Conservation (phyloP, 1,140 invertebrate species). For the Eciton burchellii region DNA sequence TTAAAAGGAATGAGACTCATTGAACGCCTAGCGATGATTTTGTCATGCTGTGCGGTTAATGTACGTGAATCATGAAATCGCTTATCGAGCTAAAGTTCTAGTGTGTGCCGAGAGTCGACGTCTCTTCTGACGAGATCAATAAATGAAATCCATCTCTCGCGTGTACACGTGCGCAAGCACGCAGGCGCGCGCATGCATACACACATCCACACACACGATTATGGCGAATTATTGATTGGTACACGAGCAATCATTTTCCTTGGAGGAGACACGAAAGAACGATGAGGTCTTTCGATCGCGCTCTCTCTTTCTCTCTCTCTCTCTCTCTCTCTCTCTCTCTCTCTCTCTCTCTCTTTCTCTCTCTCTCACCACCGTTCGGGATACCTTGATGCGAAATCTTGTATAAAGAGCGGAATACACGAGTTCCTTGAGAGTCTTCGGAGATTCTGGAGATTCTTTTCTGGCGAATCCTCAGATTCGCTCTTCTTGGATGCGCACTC, state of each 20-base stretch:
- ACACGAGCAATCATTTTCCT: neutral
- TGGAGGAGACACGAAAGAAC: neutral
- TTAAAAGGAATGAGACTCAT: neutral
- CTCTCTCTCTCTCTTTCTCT: constrained; percentile 15
- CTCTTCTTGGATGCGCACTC: constrained; percentile 15
- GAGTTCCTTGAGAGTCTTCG: constrained; percentile 23
- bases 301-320: constrained; percentile 26
- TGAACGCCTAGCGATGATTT: neutral
- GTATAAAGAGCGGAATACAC: constrained; percentile 30
- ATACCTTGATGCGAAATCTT: constrained; percentile 19
- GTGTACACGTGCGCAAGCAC: too few species aligned
- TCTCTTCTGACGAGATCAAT: neutral
- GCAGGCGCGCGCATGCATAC: too few species aligned
- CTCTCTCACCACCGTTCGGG: constrained; percentile 37
- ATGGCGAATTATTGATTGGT: constrained; percentile 21
- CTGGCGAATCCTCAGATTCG: neutral
- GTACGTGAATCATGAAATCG: constrained; percentile 15
- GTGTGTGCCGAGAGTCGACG: neutral
- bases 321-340: constrained; percentile 26
- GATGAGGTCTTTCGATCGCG: constrained; percentile 18
- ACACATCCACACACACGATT: neutral
- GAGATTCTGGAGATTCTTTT: constrained; percentile 9
- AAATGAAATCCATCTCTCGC: too few species aligned
- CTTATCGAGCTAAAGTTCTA: too few species aligned
- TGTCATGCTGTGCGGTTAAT: neutral